A percentile compares a stretch with the other conserved stretches of the same genome.
phyloP scores from a whole-genome alignment of 2,888 invertebrate genomes.

The Pharmacophagus antenor region DNA sequence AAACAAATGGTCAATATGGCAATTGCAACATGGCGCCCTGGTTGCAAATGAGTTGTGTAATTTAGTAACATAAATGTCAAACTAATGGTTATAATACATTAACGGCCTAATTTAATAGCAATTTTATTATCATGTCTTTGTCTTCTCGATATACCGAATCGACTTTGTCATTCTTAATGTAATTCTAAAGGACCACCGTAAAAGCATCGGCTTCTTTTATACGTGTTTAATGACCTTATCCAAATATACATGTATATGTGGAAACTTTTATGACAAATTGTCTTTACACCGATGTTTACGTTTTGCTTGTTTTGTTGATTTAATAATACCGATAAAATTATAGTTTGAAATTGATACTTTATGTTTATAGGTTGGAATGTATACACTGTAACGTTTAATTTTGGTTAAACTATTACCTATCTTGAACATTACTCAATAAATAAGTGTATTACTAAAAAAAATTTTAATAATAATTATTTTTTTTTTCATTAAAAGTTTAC shows the following conservation, averaged over 20 bases:
- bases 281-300: background rate
- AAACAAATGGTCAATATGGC: constrained; percentile 24
- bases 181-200: constrained; percentile 49
- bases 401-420: too few species aligned
- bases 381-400: background rate
- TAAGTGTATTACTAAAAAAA: too few species aligned
- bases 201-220: constrained; percentile 52
- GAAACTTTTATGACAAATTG: background rate
- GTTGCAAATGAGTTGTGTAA: constrained; percentile 23
- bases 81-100: constrained; percentile 37
- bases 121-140: constrained; percentile 47
- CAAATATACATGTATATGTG: constrained; percentile 36
- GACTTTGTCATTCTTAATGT: constrained; percentile 42
- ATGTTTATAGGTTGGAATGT: too few species aligned
- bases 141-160: constrained; percentile 36
- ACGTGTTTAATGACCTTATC: constrained; percentile 51
- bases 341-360: background rate
- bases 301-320: background rate
- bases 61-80: constrained; percentile 28
- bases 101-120: constrained; percentile 39
- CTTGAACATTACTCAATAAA: too few species aligned
- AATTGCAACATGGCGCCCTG: constrained; percentile 12
- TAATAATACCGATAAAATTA: background rate
- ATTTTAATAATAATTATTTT: too few species aligned
- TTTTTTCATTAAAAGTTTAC: too few species aligned